Evolutionary conservation across 2,888 invertebrate genomes (phyloP).

Genomic region (Urechis unicinctus): DNA sequence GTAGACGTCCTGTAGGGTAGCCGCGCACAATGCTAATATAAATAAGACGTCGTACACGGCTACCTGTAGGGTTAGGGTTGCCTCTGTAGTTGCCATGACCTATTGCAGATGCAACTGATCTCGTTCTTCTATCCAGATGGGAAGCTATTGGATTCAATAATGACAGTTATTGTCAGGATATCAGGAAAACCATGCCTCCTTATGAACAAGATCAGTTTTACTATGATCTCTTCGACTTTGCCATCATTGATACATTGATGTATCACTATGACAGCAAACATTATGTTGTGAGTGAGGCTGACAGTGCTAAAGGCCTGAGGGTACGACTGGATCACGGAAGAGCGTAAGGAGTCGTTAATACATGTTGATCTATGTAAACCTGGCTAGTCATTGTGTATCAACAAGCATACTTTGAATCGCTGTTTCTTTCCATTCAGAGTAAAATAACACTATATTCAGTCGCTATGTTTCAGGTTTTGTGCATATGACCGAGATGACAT

Average conservation of each 20-base stretch:
- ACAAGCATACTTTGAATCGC: neutral
- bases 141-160: conserved; percentile 19
- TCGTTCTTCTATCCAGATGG: conserved; percentile 16
- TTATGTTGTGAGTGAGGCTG: conserved; percentile 17
- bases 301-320: conserved; percentile 18
- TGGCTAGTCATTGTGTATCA: neutral
- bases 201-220: conserved; percentile 16
- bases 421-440: neutral
- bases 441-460: neutral
- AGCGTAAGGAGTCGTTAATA: conserved; percentile 16
- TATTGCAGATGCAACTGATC: too few relatives aligned
- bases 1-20: too few relatives aligned
- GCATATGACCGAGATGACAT: conserved; percentile 16
- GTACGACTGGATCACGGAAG: conserved; percentile 24
- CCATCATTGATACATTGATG: conserved; percentile 21
- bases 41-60: too few relatives aligned
- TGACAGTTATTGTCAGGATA: conserved; percentile 16
- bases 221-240: conserved; percentile 23
- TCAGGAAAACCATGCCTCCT: conserved; percentile 14
- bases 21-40: too few relatives aligned
- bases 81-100: too few relatives aligned
- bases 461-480: conserved; percentile 17
- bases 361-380: neutral
- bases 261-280: conserved; percentile 25
- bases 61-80: too few relatives aligned